Evolutionary conservation across 2,113 vertebrate genomes (phyloP), one percentile per base, ranked within the genome.

Genomic region (Narcine bancroftii): DNA sequence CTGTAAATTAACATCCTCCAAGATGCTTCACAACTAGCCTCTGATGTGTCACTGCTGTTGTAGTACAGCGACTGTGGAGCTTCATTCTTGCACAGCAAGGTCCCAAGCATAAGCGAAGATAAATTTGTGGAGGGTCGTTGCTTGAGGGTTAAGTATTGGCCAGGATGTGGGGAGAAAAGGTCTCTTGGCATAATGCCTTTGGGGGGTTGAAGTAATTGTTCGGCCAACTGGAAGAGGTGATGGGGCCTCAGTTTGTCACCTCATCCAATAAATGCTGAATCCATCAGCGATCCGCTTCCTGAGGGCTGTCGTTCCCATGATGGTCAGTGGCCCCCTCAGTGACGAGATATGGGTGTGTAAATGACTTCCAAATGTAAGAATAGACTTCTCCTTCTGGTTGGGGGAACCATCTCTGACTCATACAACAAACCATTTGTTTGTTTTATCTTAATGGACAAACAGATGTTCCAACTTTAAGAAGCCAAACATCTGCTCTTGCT

Each of bases 401-500:
- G 33, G 1, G 50, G 77, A 53, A 15, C 47, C 29, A 45, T 39
- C 60, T 69, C 66, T 89, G 83, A 53, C 83, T 53, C 9, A 36
- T 36, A 53, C 53, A 89, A 89, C 19, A 63, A 89, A 89, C 13
- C 33, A 89, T 39, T 19, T 3, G 83, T 53, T 77, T 77, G 29
- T 77, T 2, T 89, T 63, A 39, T 65, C 36, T 60, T 24, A 24
- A 69, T 42, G 42, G 0, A 36, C 85, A 63, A 89, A 36, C 56
- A 89, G 85, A 89, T 89, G 85, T 89, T 65, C 21, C 7, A 7
- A 24, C 36, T 39, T 53, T n/a, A 63, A 56, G 47, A 10, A 21
- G 53, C 83, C 56, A 89, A 89, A 89, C 83, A 89, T 89, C 83
- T 89, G 83, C 6, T 89, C 83, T 83, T 83, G 26, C 45, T 83